Percentiles rank a stretch among this genome's conserved stretches.
phyloP scores from a whole-genome alignment of 2,113 vertebrate species.

The Apus apus region DNA sequence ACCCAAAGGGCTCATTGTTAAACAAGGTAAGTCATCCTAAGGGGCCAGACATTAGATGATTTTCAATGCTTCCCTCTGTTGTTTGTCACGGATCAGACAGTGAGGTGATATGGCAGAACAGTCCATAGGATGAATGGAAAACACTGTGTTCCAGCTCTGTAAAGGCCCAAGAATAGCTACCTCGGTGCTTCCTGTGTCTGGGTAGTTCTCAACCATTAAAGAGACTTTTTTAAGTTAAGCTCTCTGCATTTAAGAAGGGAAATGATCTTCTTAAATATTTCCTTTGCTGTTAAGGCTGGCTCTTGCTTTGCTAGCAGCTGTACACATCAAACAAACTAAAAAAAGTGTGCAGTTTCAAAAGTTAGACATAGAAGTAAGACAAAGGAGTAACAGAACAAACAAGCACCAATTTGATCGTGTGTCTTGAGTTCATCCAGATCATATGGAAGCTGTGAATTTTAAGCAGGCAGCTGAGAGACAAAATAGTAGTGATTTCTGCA shows the following conservation, averaged over 20 bases:
- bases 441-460: not conserved
- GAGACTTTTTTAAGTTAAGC: not conserved
- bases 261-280: not conserved
- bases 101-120: not conserved
- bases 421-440: not conserved
- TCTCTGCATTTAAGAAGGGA: not conserved
- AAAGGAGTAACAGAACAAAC: not conserved
- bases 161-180: not conserved
- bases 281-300: not conserved
- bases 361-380: not conserved
- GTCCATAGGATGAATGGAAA: not conserved
- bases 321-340: not conserved
- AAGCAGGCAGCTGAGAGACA: not conserved
- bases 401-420: not conserved
- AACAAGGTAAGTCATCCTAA: not conserved
- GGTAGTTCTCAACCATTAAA: not conserved
- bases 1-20: conserved; percentile 10
- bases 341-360: not conserved
- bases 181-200: not conserved
- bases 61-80: not conserved
- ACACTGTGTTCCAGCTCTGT: not conserved
- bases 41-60: not conserved
- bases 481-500: not conserved
- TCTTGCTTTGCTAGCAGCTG: not conserved
- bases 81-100: not conserved